A percentile compares a stretch with the other conserved stretches of the same genome.
phyloP scores from a whole-genome alignment of 2,797 vertebrate species.

The Acrocephalus scirpaceus region DNA sequence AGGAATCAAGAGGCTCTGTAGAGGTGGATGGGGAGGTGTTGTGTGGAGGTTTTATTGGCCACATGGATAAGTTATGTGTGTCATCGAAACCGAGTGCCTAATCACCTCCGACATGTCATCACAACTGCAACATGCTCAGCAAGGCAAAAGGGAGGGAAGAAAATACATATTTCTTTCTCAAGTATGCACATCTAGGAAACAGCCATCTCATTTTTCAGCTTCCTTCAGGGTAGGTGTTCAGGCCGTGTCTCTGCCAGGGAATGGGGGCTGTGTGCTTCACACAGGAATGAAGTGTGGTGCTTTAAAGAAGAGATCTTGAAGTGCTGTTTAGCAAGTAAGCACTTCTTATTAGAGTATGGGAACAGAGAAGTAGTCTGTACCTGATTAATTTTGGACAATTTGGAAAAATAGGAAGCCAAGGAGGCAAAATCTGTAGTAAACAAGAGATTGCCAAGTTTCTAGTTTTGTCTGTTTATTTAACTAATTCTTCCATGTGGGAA shows the following conservation, averaged over 20 bases:
- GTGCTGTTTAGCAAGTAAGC: neutral
- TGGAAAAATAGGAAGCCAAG: neutral
- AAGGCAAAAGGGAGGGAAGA: conserved; percentile 29
- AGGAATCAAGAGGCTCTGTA: neutral
- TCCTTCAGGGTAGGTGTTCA: neutral
- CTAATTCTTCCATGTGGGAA: neutral
- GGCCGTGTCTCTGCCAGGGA: neutral
- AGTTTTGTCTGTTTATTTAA: neutral
- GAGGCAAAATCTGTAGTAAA: neutral
- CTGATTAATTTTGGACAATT: neutral
- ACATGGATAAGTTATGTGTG: conserved; percentile 25
- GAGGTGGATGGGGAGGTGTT: conserved; percentile 16
- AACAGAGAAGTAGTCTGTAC: neutral
- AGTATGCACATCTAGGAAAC: neutral
- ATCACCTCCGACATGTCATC: conserved; percentile 38
- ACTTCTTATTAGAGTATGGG: neutral
- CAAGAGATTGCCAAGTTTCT: neutral
- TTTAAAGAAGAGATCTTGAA: neutral
- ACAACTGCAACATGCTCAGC: conserved; percentile 23
- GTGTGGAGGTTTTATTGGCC: conserved; percentile 3
- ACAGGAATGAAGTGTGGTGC: neutral
- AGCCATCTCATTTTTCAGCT: conserved; percentile 32
- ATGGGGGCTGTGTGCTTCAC: neutral
- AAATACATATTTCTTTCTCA: conserved; percentile 51
- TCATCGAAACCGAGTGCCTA: conserved; percentile 4